Evolutionary conservation across 2,888 invertebrate species (phyloP).

Genomic region (Poecilus cupreus): DNA sequence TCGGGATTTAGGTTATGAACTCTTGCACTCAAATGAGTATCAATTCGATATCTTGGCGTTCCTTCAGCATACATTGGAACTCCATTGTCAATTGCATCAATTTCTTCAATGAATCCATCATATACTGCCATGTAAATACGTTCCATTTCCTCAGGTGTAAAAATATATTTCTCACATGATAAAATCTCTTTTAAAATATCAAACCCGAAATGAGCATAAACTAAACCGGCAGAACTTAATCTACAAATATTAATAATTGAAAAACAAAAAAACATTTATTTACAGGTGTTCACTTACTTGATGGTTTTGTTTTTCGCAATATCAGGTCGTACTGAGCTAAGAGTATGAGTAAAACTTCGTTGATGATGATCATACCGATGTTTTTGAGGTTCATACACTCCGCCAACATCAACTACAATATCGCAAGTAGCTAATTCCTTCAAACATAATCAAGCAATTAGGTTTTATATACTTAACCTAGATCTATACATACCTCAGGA

Average conservation of each 20-base stretch:
- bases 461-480: background rate
- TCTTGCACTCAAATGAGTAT: slow-evolving; percentile 85
- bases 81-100: slow-evolving; percentile 99
- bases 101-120: slow-evolving; percentile 90
- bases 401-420: slow-evolving; percentile 97
- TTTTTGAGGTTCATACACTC: slow-evolving; percentile 83
- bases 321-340: slow-evolving; percentile 80
- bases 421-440: slow-evolving; percentile 86
- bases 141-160: slow-evolving; percentile 74
- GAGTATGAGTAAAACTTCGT: slow-evolving; percentile 81
- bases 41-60: slow-evolving; percentile 85
- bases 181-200: slow-evolving; percentile 81
- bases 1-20: slow-evolving; percentile 87
- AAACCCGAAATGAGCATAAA: slow-evolving; percentile 93
- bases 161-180: slow-evolving; percentile 71
- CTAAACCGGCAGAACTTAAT: slow-evolving; percentile 95
- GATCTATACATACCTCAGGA: slow-evolving; percentile 69
- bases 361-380: slow-evolving; percentile 97
- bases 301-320: slow-evolving; percentile 77
- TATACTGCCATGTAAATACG: slow-evolving; percentile 85
- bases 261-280: background rate
- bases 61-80: slow-evolving; percentile 84
- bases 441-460: slow-evolving; percentile 5
- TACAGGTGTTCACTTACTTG: slow-evolving; percentile 69
- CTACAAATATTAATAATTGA: slow-evolving; percentile 73